Evolutionary conservation across 1,140 invertebrate species (phyloP).

Genomic region (Elymnias hypermnestra): DNA sequence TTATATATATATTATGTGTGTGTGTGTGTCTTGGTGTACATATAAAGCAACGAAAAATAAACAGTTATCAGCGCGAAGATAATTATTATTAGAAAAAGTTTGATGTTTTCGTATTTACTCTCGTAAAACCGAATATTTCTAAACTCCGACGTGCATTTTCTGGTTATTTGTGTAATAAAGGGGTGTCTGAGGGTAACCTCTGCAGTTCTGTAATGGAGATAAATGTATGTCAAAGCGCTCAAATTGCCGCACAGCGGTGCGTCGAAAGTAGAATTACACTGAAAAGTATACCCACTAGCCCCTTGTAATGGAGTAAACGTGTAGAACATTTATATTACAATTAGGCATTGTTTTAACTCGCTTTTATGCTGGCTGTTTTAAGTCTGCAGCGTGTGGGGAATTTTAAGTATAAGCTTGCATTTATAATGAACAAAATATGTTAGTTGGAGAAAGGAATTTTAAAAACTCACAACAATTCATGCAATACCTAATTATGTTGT

Average conservation of each 20-base stretch:
- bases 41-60: too few species aligned
- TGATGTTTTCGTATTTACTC: too few species aligned
- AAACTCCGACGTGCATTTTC: neutral
- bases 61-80: too few species aligned
- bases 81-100: too few species aligned
- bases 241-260: conserved; percentile 35
- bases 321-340: conserved; percentile 63
- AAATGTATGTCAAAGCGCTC: conserved; percentile 65
- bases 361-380: neutral
- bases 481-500: too few species aligned
- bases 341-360: conserved; percentile 41
- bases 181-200: conserved; percentile 1
- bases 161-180: conserved; percentile 3
- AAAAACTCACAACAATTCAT: too few species aligned
- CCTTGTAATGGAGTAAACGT: conserved; percentile 62
- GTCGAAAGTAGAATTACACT: conserved; percentile 52
- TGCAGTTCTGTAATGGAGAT: conserved; percentile 55
- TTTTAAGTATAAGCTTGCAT: neutral
- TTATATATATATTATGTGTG: too few species aligned
- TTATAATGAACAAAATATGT: neutral
- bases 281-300: conserved; percentile 27
- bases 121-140: neutral
- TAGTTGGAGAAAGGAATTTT: too few species aligned
- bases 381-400: neutral
- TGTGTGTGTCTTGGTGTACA: too few species aligned